Conservation (phyloP, 2,113 vertebrate species). For the Catagonus wagneri region DNA sequence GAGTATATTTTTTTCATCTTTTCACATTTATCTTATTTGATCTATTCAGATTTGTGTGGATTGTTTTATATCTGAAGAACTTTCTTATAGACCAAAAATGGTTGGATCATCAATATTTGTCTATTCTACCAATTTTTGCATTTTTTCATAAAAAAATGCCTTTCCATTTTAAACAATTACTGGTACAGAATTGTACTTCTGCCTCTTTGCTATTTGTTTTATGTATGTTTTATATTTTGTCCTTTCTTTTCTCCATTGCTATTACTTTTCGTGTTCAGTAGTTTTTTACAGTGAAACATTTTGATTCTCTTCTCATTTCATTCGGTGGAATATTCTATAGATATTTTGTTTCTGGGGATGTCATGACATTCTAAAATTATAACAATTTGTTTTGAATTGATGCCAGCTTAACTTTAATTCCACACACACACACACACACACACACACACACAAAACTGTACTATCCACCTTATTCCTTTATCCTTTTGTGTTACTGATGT, state of each 20-base stretch:
- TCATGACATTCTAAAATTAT: too few species aligned
- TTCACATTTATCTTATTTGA: not conserved
- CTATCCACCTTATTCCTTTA: not conserved
- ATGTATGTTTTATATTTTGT: not conserved
- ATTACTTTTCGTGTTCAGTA: not conserved
- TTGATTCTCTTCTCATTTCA: too few species aligned
- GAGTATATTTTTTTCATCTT: not conserved
- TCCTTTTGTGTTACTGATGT: not conserved
- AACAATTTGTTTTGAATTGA: not conserved
- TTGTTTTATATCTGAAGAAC: not conserved
- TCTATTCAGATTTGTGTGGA: too few species aligned
- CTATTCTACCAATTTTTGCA: not conserved
- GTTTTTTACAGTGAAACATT: not conserved
- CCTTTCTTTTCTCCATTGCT: not conserved
- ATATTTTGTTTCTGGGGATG: too few species aligned
- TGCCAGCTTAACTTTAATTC: not conserved
- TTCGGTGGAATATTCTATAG: too few species aligned
- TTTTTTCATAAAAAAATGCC: not conserved
- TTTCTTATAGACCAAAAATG: not conserved
- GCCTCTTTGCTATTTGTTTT: not conserved
- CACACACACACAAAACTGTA: too few species aligned
- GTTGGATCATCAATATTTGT: not conserved
- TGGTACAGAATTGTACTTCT: not conserved
- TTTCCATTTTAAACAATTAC: not conserved
- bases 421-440: too few species aligned